Evolutionary conservation across 2,888 invertebrate species (phyloP).

Genomic region (Cephalotes varians): DNA sequence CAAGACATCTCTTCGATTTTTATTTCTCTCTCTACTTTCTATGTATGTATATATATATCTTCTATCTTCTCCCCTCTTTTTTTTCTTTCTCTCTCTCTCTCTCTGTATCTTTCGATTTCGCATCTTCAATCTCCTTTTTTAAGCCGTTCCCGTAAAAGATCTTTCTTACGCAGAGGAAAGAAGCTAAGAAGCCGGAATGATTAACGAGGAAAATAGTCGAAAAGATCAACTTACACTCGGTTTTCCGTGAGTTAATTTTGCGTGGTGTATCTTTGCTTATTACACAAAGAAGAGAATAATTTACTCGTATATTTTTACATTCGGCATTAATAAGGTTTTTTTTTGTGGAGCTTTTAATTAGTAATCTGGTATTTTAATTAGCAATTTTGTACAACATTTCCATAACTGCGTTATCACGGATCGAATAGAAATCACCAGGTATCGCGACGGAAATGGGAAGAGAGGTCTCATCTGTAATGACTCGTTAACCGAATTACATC

Average conservation of each 20-base stretch:
- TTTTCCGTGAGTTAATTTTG: slow-evolving; percentile 65
- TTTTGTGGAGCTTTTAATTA: background rate
- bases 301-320: background rate
- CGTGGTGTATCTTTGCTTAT: slow-evolving; percentile 46
- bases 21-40: background rate
- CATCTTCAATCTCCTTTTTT: slow-evolving; percentile 56
- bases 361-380: slow-evolving; percentile 8
- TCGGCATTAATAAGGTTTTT: background rate
- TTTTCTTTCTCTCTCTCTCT: background rate
- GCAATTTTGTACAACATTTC: background rate
- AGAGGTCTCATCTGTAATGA: slow-evolving; percentile 7
- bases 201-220: slow-evolving; percentile 67
- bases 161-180: slow-evolving; percentile 61
- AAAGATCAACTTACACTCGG: slow-evolving; percentile 62
- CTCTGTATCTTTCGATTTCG: slow-evolving; percentile 37
- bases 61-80: background rate
- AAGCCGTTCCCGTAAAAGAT: slow-evolving; percentile 60
- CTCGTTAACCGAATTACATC: slow-evolving; percentile 16
- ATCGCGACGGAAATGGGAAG: background rate
- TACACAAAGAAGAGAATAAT: background rate
- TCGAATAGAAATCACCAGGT: background rate
- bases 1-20: slow-evolving; percentile 17
- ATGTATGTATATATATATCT: background rate
- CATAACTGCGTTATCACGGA: background rate
- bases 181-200: slow-evolving; percentile 71